A percentile compares a stretch with the other conserved stretches of the same genome.
Conservation (phyloP, 2,797 vertebrate genomes). For the Tolypeutes matacus region DNA sequence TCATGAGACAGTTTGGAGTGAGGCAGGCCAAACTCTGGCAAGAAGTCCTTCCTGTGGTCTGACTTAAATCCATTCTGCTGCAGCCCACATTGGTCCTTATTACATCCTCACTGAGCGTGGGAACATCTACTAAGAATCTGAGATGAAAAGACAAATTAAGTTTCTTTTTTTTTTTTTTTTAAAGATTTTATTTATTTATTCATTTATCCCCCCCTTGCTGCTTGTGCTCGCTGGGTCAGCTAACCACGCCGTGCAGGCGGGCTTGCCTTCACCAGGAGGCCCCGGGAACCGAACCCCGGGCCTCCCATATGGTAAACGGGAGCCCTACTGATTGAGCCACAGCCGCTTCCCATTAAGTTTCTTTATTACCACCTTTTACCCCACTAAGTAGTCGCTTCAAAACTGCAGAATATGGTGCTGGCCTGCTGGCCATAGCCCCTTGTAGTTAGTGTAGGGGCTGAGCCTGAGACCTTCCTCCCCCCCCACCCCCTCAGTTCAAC, state of each 20-base stretch:
- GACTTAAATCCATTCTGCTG: constrained; percentile 74
- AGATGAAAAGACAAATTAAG: constrained; percentile 26
- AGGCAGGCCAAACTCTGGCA: constrained; percentile 70
- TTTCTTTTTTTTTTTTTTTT: too few relatives aligned
- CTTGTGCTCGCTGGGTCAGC: too few relatives aligned
- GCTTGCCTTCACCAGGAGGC: too few relatives aligned
- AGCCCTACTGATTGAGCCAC: too few relatives aligned
- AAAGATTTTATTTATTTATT: too few relatives aligned
- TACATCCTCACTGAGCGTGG: constrained; percentile 66
- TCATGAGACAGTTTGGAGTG: constrained; percentile 76
- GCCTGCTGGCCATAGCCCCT: background rate
- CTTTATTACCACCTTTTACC: background rate
- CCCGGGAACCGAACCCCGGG: too few relatives aligned
- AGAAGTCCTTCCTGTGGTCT: constrained; percentile 82
- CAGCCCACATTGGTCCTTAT: constrained; percentile 70
- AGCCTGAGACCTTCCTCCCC: background rate
- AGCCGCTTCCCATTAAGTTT: too few relatives aligned
- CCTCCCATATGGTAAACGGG: too few relatives aligned
- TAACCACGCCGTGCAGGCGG: too few relatives aligned
- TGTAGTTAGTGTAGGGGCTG: background rate
- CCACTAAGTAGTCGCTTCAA: constrained; percentile 16
- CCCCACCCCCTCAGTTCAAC: constrained; percentile 9
- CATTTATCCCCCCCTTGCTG: too few relatives aligned
- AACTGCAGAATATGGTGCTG: background rate
- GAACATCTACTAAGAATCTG: constrained; percentile 72